These are phyloP conservation scores for Styela clava DNA, from an alignment of 23 tunicate genomes.

Conservation along the genomic window DNA sequence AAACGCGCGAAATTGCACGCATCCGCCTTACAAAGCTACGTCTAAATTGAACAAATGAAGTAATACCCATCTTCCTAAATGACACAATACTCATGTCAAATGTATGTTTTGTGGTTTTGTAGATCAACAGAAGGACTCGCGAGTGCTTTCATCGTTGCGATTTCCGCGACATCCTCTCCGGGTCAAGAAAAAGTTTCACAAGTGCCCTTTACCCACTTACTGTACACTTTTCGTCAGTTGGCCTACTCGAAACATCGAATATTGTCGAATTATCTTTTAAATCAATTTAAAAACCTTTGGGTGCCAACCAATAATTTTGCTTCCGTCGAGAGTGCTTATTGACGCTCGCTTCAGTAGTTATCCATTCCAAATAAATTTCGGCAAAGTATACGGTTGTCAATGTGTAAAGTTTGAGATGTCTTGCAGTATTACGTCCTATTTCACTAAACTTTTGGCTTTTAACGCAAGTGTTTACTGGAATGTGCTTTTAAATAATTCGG, in stretches of 20 bases:
- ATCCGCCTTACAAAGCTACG: too few species aligned
- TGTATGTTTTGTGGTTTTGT: background rate
- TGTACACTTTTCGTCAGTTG: background rate
- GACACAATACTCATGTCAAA: background rate
- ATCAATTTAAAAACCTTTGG: background rate
- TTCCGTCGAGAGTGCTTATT: background rate
- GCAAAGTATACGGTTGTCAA: background rate
- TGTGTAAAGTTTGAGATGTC: background rate
- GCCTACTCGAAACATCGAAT: background rate
- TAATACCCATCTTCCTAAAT: too few species aligned
- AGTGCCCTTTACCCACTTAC: background rate
- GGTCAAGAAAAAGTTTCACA: background rate
- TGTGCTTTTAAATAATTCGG: too few species aligned
- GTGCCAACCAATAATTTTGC: background rate
- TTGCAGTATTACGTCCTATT: too few species aligned
- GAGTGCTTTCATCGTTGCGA: background rate
- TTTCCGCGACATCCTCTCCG: background rate
- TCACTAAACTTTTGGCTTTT: background rate
- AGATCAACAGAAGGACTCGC: background rate
- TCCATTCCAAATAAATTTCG: background rate
- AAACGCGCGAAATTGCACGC: too few species aligned
- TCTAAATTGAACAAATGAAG: too few species aligned
- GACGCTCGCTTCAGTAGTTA: background rate
- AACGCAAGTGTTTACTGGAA: background rate
- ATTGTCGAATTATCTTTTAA: background rate